These are phyloP conservation scores for Tachuris rubrigastra DNA, from an alignment of 2,113 vertebrate genomes.

Conservation along the genomic window DNA sequence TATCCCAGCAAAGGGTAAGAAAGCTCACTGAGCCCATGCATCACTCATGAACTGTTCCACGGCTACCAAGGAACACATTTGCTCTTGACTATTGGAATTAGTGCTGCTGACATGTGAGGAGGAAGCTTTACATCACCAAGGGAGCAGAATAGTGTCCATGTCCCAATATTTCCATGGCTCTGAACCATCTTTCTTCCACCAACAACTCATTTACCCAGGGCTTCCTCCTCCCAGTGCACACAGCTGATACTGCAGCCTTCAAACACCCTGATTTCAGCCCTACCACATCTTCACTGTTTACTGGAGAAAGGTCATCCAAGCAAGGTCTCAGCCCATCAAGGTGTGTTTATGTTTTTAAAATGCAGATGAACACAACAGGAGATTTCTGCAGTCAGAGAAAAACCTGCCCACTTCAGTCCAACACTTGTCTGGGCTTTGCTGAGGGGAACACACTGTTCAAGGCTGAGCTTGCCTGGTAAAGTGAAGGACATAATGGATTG, in stretches of 20 bases:
- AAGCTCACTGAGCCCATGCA: background rate
- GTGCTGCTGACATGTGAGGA: background rate
- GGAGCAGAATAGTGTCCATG: rapidly evolving
- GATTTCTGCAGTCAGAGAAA: background rate
- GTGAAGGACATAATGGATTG: background rate
- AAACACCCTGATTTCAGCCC: background rate
- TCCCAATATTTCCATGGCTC: background rate
- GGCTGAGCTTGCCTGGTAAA: background rate
- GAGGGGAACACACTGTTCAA: background rate
- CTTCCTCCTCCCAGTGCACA: background rate
- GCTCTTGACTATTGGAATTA: background rate
- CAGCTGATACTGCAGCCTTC: background rate
- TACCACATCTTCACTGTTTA: background rate
- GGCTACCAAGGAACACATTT: background rate
- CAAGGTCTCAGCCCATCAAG: background rate
- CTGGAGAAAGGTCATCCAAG: background rate
- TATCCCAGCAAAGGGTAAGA: background rate
- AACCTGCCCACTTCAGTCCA: background rate
- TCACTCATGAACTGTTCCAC: background rate
- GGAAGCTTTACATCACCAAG: background rate
- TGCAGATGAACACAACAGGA: background rate
- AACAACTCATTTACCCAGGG: background rate
- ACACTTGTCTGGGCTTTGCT: background rate
- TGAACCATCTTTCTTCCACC: background rate
- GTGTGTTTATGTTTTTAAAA: background rate